Conservation (phyloP, 2,888 invertebrate genomes). For the Cantharis nigra region DNA sequence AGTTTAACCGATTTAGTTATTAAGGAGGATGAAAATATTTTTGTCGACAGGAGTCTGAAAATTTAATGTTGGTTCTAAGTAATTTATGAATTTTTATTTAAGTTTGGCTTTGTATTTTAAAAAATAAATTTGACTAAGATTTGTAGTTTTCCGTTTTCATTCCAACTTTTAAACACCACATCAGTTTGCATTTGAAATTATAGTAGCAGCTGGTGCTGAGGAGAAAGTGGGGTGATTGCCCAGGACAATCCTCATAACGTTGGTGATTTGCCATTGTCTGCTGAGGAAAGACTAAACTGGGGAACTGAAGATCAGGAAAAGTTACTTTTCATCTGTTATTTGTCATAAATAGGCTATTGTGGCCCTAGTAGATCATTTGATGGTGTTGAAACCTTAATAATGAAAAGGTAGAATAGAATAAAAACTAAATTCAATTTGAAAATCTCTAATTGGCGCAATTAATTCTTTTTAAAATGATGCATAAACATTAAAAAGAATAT, state of each 20-base stretch:
- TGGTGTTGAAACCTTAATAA: too few relatives aligned
- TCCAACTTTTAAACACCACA: too few relatives aligned
- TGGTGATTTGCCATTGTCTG: too few relatives aligned
- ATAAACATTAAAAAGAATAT: background rate
- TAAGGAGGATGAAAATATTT: conserved; percentile 44
- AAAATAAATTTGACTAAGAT: background rate
- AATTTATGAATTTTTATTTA: background rate
- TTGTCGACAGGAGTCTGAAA: conserved; percentile 23
- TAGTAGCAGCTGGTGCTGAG: too few relatives aligned
- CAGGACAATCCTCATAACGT: too few relatives aligned
- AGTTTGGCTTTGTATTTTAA: background rate
- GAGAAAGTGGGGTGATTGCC: too few relatives aligned
- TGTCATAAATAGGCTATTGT: too few relatives aligned
- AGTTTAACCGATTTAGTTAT: conserved; percentile 72
- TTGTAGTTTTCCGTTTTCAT: background rate
- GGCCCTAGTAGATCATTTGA: too few relatives aligned
- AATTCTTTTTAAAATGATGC: background rate
- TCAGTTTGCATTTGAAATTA: too few relatives aligned
- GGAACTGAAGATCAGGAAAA: too few relatives aligned
- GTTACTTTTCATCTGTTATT: too few relatives aligned
- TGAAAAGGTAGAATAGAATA: background rate
- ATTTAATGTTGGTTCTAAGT: background rate
- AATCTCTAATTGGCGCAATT: background rate
- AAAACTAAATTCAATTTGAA: background rate
- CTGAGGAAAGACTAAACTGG: too few relatives aligned